Evolutionary conservation across 2,888 invertebrate genomes (phyloP).

Genomic region (Diarsia dahlii): DNA sequence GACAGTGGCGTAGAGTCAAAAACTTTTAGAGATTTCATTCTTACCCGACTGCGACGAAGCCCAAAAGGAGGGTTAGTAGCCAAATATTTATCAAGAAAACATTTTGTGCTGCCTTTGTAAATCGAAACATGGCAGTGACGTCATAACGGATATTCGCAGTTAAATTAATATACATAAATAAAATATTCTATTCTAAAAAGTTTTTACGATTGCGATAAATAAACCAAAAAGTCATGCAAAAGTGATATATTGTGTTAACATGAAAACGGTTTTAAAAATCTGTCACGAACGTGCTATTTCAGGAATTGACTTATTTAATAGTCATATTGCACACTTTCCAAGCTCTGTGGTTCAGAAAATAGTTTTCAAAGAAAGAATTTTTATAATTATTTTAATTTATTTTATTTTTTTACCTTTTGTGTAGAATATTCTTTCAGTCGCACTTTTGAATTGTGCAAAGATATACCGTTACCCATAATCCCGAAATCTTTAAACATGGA

Average conservation of each 20-base stretch:
- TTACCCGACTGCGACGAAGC: too few species aligned
- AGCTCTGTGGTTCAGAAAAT: constrained; percentile 25
- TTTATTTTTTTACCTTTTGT: neutral
- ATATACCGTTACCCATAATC: neutral
- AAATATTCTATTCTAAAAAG: neutral
- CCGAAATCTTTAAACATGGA: constrained; percentile 21
- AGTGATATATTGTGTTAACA: constrained; percentile 23
- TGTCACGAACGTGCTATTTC: constrained; percentile 17
- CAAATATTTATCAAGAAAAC: neutral
- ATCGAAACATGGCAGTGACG: neutral
- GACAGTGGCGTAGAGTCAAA: neutral
- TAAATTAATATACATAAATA: neutral
- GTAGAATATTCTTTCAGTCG: neutral
- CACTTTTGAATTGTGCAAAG: neutral
- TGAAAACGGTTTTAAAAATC: constrained; percentile 17
- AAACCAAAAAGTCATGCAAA: neutral
- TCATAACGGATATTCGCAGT: neutral
- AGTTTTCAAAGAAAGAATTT: neutral
- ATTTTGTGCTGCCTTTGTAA: neutral
- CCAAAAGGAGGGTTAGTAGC: too few species aligned
- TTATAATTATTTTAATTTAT: too few species aligned
- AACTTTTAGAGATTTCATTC: constrained; percentile 24
- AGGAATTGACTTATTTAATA: neutral
- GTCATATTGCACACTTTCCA: constrained; percentile 12
- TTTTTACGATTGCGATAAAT: neutral